Evolutionary conservation across 2,888 invertebrate species (phyloP).

Genomic region (Hyposoter didymator): DNA sequence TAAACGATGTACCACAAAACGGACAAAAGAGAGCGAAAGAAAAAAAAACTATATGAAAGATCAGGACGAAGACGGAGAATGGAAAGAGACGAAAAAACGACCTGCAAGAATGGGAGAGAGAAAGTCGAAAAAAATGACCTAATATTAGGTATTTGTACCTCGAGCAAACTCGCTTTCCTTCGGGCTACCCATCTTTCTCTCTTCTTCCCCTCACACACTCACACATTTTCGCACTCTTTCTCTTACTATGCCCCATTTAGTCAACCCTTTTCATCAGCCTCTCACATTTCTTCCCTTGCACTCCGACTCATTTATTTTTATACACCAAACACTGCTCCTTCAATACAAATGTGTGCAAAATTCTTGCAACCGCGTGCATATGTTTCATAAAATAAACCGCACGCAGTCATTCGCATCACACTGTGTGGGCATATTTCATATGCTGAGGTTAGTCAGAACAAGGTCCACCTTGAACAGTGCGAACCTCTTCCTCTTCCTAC

Average conservation of each 20-base stretch:
- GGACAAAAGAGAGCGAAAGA: slow-evolving; percentile 23
- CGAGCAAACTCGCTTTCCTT: slow-evolving; percentile 80
- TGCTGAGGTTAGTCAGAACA: not conserved
- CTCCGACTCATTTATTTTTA: slow-evolving; percentile 59
- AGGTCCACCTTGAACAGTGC: not conserved
- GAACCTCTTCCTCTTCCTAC: not conserved
- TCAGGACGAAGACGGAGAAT: slow-evolving; percentile 23
- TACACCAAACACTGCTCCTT: slow-evolving; percentile 15
- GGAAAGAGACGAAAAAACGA: slow-evolving; percentile 11
- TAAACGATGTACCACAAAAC: slow-evolving; percentile 80
- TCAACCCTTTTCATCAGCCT: slow-evolving; percentile 1
- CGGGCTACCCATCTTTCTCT: slow-evolving; percentile 63
- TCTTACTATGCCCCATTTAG: slow-evolving; percentile 3
- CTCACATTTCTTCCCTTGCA: slow-evolving; percentile 59
- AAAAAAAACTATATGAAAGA: slow-evolving; percentile 41
- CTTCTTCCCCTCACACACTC: slow-evolving; percentile 26
- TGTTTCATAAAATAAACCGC: slow-evolving; percentile 73
- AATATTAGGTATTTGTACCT: slow-evolving; percentile 81
- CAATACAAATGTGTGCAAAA: slow-evolving; percentile 32
- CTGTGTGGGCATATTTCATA: not conserved
- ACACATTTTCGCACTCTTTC: slow-evolving; percentile 27
- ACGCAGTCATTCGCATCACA: slow-evolving; percentile 64
- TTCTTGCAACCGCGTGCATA: slow-evolving; percentile 47
- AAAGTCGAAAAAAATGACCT: slow-evolving; percentile 72
- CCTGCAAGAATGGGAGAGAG: slow-evolving; percentile 11